Evolutionary conservation across 1,140 invertebrate species (phyloP).

Genomic region (Macrosteles quadrilineatus): DNA sequence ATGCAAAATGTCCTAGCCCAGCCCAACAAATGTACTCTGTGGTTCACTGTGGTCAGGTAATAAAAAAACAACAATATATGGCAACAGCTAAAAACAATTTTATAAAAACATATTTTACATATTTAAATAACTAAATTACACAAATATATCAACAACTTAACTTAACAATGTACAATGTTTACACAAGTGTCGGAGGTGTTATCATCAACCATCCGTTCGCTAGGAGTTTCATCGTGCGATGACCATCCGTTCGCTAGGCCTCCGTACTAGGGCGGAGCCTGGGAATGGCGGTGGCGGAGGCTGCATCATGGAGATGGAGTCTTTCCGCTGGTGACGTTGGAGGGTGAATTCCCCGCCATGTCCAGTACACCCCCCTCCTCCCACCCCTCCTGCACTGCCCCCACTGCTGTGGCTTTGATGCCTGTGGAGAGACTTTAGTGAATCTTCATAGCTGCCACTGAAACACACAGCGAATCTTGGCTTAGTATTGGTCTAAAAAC

Average conservation of each 20-base stretch:
- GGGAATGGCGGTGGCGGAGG: slow-evolving; percentile 30
- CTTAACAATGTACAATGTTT: slow-evolving; percentile 7
- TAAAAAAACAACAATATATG: no score
- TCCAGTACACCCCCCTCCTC: slow-evolving; percentile 7
- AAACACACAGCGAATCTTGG: no score
- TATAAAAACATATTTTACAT: slow-evolving; percentile 18
- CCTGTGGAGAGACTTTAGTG: slow-evolving; percentile 55
- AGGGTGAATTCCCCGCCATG: slow-evolving; percentile 25
- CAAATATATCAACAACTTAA: neutral
- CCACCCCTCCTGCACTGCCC: slow-evolving; percentile 5
- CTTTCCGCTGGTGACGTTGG: neutral
- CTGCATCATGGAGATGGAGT: slow-evolving; percentile 11
- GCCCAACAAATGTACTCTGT: no score
- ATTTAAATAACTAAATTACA: slow-evolving; percentile 20
- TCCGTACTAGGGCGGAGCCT: slow-evolving; percentile 16
- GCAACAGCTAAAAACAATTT: no score
- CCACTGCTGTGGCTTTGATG: slow-evolving; percentile 39
- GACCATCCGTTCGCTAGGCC: slow-evolving; percentile 30
- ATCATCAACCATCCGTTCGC: neutral
- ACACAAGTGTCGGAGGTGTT: neutral
- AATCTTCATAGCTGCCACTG: slow-evolving; percentile 66
- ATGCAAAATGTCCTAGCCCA: no score
- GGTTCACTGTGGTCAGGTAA: no score
- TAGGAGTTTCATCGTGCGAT: slow-evolving; percentile 19
- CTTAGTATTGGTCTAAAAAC: no score